Percentiles rank a stretch among this genome's conserved stretches.
Evolutionary conservation across 2,113 vertebrate genomes (phyloP).

Genomic region (Ascaphus truei): DNA sequence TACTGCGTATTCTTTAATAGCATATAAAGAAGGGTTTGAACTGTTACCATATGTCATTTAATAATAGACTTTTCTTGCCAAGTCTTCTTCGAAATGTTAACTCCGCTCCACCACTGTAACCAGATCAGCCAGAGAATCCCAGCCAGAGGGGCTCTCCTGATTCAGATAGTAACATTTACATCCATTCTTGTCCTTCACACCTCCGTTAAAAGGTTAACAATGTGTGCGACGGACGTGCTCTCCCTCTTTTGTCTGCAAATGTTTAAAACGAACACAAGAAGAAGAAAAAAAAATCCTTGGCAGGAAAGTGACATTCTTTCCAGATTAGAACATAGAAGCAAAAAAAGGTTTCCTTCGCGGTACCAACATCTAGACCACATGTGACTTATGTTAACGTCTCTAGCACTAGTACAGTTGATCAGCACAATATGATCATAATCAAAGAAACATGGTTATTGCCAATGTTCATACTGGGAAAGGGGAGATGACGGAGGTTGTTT

Average conservation of each 20-base stretch:
- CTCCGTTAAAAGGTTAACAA: constrained; percentile 32
- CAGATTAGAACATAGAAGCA: constrained; percentile 32
- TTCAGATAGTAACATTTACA: constrained; percentile 1
- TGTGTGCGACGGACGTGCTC: background rate
- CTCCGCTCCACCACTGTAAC: constrained; percentile 10
- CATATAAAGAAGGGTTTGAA: background rate
- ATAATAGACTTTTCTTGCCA: background rate
- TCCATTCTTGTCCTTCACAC: background rate
- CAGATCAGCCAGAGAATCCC: constrained; percentile 4
- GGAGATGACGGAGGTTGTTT: background rate
- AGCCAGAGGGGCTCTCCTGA: constrained; percentile 1
- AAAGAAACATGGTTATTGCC: constrained; percentile 7
- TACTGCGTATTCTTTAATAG: constrained; percentile 1
- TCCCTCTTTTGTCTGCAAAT: constrained; percentile 22
- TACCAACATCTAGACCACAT: constrained; percentile 21
- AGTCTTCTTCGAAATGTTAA: background rate
- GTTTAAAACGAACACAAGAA: constrained; percentile 27
- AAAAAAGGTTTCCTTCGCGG: constrained; percentile 21
- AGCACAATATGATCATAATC: background rate
- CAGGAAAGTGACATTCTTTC: constrained; percentile 39
- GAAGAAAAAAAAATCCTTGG: background rate
- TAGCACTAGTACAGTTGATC: background rate
- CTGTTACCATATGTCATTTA: background rate
- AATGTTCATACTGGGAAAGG: background rate
- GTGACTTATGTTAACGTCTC: background rate